Evolutionary conservation across 2,888 invertebrate genomes (phyloP).

Genomic region (Ethmia dodecea): DNA sequence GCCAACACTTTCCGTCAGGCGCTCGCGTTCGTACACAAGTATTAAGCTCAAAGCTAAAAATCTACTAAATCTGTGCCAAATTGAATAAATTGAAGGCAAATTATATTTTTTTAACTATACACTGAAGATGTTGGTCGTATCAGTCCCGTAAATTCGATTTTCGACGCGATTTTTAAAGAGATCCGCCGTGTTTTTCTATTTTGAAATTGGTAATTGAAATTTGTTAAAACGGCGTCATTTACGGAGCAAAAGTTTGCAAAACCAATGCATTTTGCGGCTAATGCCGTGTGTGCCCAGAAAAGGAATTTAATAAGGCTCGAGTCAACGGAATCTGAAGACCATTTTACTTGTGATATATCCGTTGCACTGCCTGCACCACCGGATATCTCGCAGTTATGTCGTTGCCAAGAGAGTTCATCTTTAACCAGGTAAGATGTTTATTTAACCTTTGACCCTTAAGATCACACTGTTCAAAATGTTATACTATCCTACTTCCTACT

Average conservation of each 20-base stretch:
- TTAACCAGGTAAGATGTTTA: conserved; percentile 75
- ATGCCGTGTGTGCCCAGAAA: conserved; percentile 38
- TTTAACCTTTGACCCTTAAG: too few species aligned
- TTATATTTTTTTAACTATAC: neutral
- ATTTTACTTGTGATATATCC: conserved; percentile 40
- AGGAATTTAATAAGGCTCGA: conserved; percentile 39
- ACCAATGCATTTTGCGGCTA: conserved; percentile 62
- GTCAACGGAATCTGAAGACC: conserved; percentile 65
- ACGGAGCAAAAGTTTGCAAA: conserved; percentile 32
- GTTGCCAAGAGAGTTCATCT: conserved; percentile 78
- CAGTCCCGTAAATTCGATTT: conserved; percentile 16
- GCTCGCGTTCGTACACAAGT: conserved; percentile 9
- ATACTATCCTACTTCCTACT: too few species aligned
- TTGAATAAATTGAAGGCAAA: conserved; percentile 3
- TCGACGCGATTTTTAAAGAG: too few species aligned
- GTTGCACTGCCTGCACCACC: conserved; percentile 61
- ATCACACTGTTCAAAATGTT: too few species aligned
- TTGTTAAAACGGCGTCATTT: conserved; percentile 52
- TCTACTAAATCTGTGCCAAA: conserved; percentile 8
- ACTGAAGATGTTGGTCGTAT: conserved; percentile 12
- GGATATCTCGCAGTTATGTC: conserved; percentile 63
- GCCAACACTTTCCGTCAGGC: conserved; percentile 16
- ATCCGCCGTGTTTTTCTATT: too few species aligned
- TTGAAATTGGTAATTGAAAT: conserved; percentile 31
- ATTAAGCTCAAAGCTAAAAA: neutral